Evolutionary conservation across 1,140 invertebrate genomes (phyloP), one percentile per base, ranked within the genome.

Genomic region (Drosophila prosaltans): DNA sequence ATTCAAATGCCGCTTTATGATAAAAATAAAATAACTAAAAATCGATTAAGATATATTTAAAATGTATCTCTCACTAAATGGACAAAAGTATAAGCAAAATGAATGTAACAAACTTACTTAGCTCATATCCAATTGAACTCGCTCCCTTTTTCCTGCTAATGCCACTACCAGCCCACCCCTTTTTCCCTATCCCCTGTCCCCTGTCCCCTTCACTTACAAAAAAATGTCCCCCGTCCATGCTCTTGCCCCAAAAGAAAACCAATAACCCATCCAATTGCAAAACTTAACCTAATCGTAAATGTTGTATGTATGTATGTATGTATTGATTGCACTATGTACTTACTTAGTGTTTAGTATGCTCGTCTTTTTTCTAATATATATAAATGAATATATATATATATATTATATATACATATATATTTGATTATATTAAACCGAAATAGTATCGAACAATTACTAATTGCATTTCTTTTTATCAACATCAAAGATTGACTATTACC

Each of bases 401-500:
- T 26, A 26, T 10, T 26, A 26, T 10, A 3, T 51, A 10, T 51
- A 9, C 10, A 48, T 21, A 26, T 10, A 10, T 51, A 32, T 24
- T 41, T 39, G 32, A 36, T 36, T 36, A 36, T 36, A 36, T n/a
- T 10, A 3, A 10, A 28, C 1, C 21, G 2, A n/a, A 45, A 5
- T 24, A 26, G 48, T 67, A 63, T 70, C 62, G 59, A 65, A 69
- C 72, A 79, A 75, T 64, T 69, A 74, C 75, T 79, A 73, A 75
- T 69, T 48, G 45, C 65, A 59, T 69, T 28, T 24, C 63, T 43
- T 63, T 36, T 65, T 59, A 24, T 24, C 16, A 59, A 21, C 16
- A 59, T 9, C 54, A 30, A 26, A 98, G 98, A 94, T 95, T 99
- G 93, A 99, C 98, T 80, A 98, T 99, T 91, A 99, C 98, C 69